phyloP scores from a whole-genome alignment of 92 coral and sea anemone genomes.

The Ricordea florida region DNA sequence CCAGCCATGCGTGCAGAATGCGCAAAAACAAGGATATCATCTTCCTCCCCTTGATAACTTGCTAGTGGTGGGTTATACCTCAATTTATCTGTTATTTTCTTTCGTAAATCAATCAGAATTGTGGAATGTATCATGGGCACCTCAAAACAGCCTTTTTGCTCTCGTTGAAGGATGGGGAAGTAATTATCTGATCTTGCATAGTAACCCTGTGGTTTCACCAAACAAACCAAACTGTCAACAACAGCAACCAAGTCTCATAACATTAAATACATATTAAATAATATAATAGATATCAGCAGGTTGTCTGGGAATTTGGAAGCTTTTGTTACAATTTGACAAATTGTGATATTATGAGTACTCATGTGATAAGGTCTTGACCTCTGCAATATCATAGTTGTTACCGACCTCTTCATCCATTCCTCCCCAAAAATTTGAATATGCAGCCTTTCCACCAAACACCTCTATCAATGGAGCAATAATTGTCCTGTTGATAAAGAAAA shows the following conservation, averaged over 20 bases:
- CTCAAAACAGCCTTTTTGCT: conserved; percentile 81
- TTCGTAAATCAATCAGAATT: conserved; percentile 78
- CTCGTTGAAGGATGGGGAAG: conserved; percentile 81
- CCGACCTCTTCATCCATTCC: conserved; percentile 84
- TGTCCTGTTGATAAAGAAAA: conserved; percentile 52
- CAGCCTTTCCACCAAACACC: conserved; percentile 85
- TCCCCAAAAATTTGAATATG: conserved; percentile 87
- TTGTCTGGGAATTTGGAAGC: too few relatives aligned
- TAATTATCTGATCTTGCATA: conserved; percentile 92
- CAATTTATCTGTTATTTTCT: conserved; percentile 61
- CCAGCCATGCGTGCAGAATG: conserved; percentile 92
- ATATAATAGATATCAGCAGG: too few relatives aligned
- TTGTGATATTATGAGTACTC: too few relatives aligned
- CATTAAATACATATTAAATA: too few relatives aligned
- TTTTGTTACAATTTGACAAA: too few relatives aligned
- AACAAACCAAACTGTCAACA: background rate
- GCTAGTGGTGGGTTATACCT: conserved; percentile 79
- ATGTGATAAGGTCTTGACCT: too few relatives aligned
- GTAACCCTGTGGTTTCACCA: conserved; percentile 72
- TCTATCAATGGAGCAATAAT: conserved; percentile 86
- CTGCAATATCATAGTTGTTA: too few relatives aligned
- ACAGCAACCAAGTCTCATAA: background rate
- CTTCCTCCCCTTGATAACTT: conserved; percentile 70
- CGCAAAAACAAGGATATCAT: conserved; percentile 92
- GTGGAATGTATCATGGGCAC: conserved; percentile 96